A percentile compares a stretch with the other conserved stretches of the same genome.
Conservation (phyloP, 2,797 vertebrate genomes). For the Botia almorhae region DNA sequence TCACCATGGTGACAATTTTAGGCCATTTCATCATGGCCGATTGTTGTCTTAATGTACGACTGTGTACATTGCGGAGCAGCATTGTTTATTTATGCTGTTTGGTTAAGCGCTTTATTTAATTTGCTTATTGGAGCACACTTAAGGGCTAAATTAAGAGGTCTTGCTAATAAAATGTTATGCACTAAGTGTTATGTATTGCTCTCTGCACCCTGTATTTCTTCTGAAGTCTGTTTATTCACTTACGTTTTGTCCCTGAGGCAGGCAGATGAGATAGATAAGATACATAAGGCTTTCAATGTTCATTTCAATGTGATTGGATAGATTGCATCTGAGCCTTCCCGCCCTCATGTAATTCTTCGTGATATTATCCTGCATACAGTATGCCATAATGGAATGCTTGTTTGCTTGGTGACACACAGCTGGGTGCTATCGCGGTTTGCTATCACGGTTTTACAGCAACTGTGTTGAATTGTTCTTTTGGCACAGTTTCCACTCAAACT, state of each 20-base stretch:
- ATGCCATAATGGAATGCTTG: background rate
- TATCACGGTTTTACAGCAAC: slow-evolving; percentile 8
- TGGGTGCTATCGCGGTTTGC: slow-evolving; percentile 13
- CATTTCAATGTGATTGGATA: slow-evolving; percentile 34
- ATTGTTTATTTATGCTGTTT: slow-evolving; percentile 7
- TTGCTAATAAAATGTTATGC: slow-evolving; percentile 48
- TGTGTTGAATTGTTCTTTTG: slow-evolving; percentile 32
- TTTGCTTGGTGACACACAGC: slow-evolving; percentile 6
- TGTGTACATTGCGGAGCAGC: background rate
- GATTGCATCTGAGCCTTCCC: slow-evolving; percentile 6
- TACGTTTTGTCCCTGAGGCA: slow-evolving; percentile 23
- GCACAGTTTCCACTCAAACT: background rate
- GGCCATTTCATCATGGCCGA: background rate
- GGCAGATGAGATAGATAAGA: slow-evolving; percentile 34
- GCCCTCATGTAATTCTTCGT: background rate
- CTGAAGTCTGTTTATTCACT: slow-evolving; percentile 21
- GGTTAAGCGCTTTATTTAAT: slow-evolving; percentile 14
- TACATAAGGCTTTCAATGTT: slow-evolving; percentile 44
- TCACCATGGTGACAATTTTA: background rate
- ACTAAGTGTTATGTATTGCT: slow-evolving; percentile 37
- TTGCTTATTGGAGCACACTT: slow-evolving; percentile 9
- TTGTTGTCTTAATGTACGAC: slow-evolving; percentile 5
- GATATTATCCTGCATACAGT: background rate
- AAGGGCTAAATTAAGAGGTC: slow-evolving; percentile 34
- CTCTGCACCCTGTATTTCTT: slow-evolving; percentile 16